phyloP scores from a whole-genome alignment of 2,113 vertebrate genomes.

The Epinephelus fuscoguttatus region DNA sequence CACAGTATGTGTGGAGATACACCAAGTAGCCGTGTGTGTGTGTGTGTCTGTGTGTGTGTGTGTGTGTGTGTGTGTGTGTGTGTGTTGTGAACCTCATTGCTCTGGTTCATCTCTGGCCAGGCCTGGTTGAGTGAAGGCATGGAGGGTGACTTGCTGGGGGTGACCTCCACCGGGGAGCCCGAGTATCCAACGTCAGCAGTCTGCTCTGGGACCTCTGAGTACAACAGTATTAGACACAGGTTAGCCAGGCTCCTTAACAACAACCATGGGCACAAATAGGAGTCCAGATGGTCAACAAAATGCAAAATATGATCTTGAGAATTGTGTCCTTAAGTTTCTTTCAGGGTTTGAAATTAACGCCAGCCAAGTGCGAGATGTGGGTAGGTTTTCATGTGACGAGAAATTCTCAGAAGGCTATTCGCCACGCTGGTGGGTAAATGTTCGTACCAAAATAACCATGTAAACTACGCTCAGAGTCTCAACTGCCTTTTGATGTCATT shows the following conservation, averaged over 20 bases:
- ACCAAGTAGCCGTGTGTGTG: not conserved
- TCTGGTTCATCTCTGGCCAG: constrained; percentile 98
- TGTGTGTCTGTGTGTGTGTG: no score
- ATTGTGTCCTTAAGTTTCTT: not conserved
- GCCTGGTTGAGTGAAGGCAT: constrained; percentile 99
- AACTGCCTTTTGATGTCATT: no score
- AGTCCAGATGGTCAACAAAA: not conserved
- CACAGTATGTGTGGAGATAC: constrained; percentile 2
- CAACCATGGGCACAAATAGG: not conserved
- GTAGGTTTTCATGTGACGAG: no score
- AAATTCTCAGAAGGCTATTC: no score
- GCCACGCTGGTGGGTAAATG: no score
- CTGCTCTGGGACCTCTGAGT: constrained; percentile 83
- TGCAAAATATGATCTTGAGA: not conserved
- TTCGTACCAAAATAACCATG: no score
- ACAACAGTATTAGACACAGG: not conserved
- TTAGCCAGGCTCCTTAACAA: not conserved
- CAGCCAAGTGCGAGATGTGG: no score
- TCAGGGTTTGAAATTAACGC: no score
- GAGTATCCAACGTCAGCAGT: constrained; percentile 92
- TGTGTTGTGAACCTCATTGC: constrained; percentile 92
- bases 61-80: constrained; percentile 26
- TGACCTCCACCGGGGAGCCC: constrained; percentile 94
- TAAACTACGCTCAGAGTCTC: no score
- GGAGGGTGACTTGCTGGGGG: constrained; percentile 97